phyloP scores from a whole-genome alignment of 1,140 invertebrate species.

The Watersipora subatra region DNA sequence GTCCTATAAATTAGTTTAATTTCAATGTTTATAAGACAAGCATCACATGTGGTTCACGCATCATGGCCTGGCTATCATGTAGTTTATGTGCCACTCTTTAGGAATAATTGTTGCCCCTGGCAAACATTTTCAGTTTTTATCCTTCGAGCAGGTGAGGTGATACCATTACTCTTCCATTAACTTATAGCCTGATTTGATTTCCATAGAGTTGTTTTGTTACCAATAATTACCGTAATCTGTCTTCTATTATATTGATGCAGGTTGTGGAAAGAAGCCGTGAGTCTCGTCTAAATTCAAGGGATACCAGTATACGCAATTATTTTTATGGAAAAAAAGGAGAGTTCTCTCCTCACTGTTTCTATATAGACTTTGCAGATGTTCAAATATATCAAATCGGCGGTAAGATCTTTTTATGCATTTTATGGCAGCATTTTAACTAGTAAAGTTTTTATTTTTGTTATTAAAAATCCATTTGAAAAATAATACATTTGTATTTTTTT shows the following conservation, averaged over 20 bases:
- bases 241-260: no score
- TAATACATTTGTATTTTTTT: not conserved
- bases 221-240: no score
- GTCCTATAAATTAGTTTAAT: no score
- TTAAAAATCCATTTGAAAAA: not conserved
- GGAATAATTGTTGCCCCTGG: no score
- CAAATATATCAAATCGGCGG: constrained; percentile 83
- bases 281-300: constrained; percentile 58
- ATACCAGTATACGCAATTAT: constrained; percentile 74
- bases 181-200: no score
- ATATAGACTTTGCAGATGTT: constrained; percentile 49
- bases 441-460: not conserved
- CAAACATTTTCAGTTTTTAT: not conserved
- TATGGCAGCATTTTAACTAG: constrained; percentile 3
- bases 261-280: constrained; percentile 68
- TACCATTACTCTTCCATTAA: not conserved
- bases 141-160: not conserved
- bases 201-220: no score
- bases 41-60: no score
- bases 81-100: no score
- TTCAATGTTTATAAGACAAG: no score
- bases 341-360: constrained; percentile 57
- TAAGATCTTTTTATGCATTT: constrained; percentile 13
- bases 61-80: no score
- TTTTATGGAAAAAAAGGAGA: constrained; percentile 72